phyloP scores from a whole-genome alignment of 2,888 invertebrate genomes.

The Antheraea assamensis region DNA sequence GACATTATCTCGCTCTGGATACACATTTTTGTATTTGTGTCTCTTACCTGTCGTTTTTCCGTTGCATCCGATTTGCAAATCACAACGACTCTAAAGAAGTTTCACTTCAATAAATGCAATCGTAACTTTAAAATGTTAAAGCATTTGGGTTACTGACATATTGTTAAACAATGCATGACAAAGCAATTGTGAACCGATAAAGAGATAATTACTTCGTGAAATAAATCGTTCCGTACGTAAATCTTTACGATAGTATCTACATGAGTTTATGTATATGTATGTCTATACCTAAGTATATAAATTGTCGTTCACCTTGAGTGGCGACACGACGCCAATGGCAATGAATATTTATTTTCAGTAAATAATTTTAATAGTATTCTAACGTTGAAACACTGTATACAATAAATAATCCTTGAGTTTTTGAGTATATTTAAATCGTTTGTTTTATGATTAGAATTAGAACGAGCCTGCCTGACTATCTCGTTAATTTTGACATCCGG shows the following conservation, averaged over 20 bases:
- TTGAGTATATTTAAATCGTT: not conserved
- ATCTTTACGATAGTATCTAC: slow-evolving; percentile 6
- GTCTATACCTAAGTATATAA: not conserved
- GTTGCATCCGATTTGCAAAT: no score
- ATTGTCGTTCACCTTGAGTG: slow-evolving; percentile 13
- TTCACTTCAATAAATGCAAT: no score
- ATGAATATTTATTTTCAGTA: slow-evolving; percentile 15
- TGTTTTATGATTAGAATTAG: no score
- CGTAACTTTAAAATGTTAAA: not conserved
- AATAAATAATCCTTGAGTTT: not conserved
- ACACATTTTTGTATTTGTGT: no score
- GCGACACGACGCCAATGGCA: not conserved
- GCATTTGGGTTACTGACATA: not conserved
- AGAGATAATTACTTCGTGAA: not conserved
- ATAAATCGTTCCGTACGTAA: not conserved
- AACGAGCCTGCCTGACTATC: no score
- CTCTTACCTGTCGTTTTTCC: no score
- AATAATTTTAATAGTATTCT: not conserved
- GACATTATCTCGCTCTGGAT: no score
- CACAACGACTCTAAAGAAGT: no score
- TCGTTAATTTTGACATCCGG: no score
- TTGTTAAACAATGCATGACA: not conserved
- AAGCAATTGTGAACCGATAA: not conserved
- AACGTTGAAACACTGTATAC: not conserved
- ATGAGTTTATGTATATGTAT: slow-evolving; percentile 4